Percentiles rank a stretch among this genome's conserved stretches.
phyloP scores from a whole-genome alignment of 2,797 vertebrate genomes.

The Adelosebastes latens region DNA sequence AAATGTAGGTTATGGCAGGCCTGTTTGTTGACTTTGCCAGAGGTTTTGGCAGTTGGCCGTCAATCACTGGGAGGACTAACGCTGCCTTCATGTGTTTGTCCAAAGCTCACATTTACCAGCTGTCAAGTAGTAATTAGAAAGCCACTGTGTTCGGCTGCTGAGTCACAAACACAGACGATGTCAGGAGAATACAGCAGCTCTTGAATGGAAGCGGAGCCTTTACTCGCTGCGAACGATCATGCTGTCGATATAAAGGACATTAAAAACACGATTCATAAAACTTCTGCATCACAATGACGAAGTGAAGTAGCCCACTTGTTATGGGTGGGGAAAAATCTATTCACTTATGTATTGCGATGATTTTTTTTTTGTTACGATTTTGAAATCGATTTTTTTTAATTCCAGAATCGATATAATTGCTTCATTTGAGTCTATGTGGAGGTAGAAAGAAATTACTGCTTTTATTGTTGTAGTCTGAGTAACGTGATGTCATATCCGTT shows the following conservation, averaged over 20 bases:
- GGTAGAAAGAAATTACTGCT: no score
- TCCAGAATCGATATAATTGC: no score
- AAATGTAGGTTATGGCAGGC: background rate
- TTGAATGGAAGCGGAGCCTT: background rate
- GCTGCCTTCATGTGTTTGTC: slow-evolving; percentile 14
- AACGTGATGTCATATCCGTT: no score
- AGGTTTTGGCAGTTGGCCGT: slow-evolving; percentile 13
- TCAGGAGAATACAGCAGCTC: background rate
- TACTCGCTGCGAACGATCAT: background rate
- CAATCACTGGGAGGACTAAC: background rate
- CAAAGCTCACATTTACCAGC: slow-evolving; percentile 31
- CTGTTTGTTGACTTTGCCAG: slow-evolving; percentile 18
- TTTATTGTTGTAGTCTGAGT: no score
- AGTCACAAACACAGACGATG: slow-evolving; percentile 17
- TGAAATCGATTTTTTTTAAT: no score
- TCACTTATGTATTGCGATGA: no score
- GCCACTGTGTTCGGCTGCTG: slow-evolving; percentile 5
- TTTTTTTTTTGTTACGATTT: no score
- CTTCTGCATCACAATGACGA: background rate
- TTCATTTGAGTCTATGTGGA: no score
- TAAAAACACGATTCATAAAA: background rate
- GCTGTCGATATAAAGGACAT: background rate
- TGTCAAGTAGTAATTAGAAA: slow-evolving; percentile 30
- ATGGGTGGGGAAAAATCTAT: no score
- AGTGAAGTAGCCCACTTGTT: no score